Evolutionary conservation across 1,140 invertebrate genomes (phyloP), one percentile per base, ranked within the genome.

Genomic region (Drosophila quadrilineata): DNA sequence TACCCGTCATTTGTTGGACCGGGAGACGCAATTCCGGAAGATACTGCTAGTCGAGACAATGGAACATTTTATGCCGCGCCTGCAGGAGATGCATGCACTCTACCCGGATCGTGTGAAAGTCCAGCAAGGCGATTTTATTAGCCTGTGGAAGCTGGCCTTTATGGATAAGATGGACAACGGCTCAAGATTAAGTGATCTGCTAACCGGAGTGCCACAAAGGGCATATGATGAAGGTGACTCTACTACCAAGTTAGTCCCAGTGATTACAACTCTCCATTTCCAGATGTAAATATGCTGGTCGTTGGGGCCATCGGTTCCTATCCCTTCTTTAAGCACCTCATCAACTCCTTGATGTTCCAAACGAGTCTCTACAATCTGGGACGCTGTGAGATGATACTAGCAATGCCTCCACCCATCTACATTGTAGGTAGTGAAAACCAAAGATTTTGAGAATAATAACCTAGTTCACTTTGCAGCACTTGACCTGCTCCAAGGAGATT

Each of bases 81-180:
- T 80, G 0, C 59, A 85, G 9, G 87, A 88, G 29, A 35, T 89
- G 2, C 87, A 88, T 36, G 26, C 66, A 0, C 16, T 88, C 6
- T 88, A 88, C 38, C 87, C 87, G 2, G 80, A 88, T 16, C 75
- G 87, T 0, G 87, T 85, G 0, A 87, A 89, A 31, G 87, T 89
- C 6, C 66, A 49, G 3, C 67, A 75, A 0, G 91, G 88, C n/a
- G 92, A 92, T 67, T 91, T 93, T 48, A 90, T 92, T 56, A 89
- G 82, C 16, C 89, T 92, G 69, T 91, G 91, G 90, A 92, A 91
- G 64, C 41, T 92, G 54, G 90, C 90, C 6, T 92, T 90, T 70
- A 88, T 90, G 88, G 92, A 93, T 68, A 93, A 92, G 82, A 88
- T 92, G 69, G 92, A 93, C 52, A 88, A 90, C 59, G 92, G 92